A percentile compares a stretch with the other conserved stretches of the same genome.
Conservation (phyloP, 2,888 invertebrate species). For the Lymantria monacha region DNA sequence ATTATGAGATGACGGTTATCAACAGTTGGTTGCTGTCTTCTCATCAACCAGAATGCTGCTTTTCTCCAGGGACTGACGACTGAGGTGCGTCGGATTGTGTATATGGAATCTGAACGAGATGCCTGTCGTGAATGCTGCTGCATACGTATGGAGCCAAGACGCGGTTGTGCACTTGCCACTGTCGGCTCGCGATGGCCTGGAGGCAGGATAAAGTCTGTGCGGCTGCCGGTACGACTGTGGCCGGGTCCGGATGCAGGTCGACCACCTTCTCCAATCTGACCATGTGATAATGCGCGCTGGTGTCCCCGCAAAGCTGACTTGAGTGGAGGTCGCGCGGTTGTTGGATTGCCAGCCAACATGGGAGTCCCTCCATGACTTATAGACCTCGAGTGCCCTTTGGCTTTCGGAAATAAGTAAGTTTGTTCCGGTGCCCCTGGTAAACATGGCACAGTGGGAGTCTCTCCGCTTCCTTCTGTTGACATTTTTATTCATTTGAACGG, state of each 20-base stretch:
- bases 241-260: constrained; percentile 77
- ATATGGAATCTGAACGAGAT: constrained; percentile 94
- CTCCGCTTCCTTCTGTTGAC: constrained; percentile 86
- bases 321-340: constrained; percentile 85
- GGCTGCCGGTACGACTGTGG: constrained; percentile 91
- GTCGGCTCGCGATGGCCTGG: constrained; percentile 90
- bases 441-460: constrained; percentile 75
- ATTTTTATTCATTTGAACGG: constrained; percentile 85
- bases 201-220: constrained; percentile 94
- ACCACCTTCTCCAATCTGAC: constrained; percentile 88
- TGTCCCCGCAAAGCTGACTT: constrained; percentile 89
- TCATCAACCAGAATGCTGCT: constrained; percentile 83
- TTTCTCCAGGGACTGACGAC: constrained; percentile 88
- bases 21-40: constrained; percentile 83
- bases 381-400: constrained; percentile 88
- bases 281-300: constrained; percentile 93
- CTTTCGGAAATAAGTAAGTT: constrained; percentile 77
- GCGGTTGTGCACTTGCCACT: constrained; percentile 66
- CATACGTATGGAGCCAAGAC: constrained; percentile 73
- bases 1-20: constrained; percentile 88
- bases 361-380: constrained; percentile 91
- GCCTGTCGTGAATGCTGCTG: constrained; percentile 93
- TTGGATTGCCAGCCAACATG: constrained; percentile 67
- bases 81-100: constrained; percentile 90
- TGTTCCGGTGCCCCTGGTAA: constrained; percentile 78